A percentile compares a stretch with the other conserved stretches of the same genome.
These are phyloP conservation scores for Drosophila niveifrons DNA, from an alignment of 2,888 invertebrate genomes.

Conservation along the genomic window DNA sequence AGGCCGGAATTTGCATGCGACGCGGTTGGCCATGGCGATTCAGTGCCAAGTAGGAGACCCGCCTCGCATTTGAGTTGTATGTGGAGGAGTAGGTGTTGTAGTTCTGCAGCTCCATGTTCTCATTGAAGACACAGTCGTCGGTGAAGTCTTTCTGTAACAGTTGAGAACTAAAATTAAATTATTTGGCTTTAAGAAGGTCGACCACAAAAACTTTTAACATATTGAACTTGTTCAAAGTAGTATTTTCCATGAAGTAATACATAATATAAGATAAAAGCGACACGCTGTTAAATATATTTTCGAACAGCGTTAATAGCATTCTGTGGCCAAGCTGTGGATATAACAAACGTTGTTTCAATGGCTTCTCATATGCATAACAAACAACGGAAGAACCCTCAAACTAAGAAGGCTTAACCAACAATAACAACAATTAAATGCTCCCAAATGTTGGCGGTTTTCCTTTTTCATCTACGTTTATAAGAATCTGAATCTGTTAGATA, in stretches of 20 bases:
- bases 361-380: slow-evolving; percentile 55
- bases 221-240: no score
- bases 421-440: slow-evolving; percentile 27
- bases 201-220: slow-evolving; percentile 1
- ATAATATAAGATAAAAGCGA: slow-evolving; percentile 1
- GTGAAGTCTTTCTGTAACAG: slow-evolving; percentile 94
- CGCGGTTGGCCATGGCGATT: slow-evolving; percentile 91
- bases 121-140: slow-evolving; percentile 94
- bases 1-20: slow-evolving; percentile 90
- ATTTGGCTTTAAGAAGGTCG: slow-evolving; percentile 72
- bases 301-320: slow-evolving; percentile 12
- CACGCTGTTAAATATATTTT: slow-evolving; percentile 30
- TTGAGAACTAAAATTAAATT: slow-evolving; percentile 78
- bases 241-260: background rate
- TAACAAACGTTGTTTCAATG: slow-evolving; percentile 22
- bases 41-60: slow-evolving; percentile 91
- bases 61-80: slow-evolving; percentile 90
- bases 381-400: slow-evolving; percentile 15
- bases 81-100: slow-evolving; percentile 94
- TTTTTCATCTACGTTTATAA: slow-evolving; percentile 50
- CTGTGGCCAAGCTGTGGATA: slow-evolving; percentile 13
- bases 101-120: slow-evolving; percentile 93
- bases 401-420: background rate
- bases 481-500: slow-evolving; percentile 65
- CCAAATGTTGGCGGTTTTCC: slow-evolving; percentile 40